Conservation (phyloP, 2,888 invertebrate genomes). For the Chaetoderma sp. region DNA sequence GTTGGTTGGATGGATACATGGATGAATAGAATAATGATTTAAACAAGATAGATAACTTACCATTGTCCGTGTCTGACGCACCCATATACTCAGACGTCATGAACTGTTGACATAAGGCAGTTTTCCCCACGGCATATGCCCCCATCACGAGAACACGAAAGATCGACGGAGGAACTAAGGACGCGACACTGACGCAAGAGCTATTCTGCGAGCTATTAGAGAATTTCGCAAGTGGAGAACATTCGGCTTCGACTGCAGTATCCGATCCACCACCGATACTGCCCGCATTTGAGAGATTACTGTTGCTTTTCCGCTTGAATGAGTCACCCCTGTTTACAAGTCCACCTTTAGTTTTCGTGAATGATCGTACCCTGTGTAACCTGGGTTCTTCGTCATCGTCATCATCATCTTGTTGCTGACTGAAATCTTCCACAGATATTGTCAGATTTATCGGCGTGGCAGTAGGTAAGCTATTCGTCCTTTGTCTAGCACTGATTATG, state of each 20-base stretch:
- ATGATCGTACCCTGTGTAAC: constrained; percentile 86
- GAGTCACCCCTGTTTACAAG: constrained; percentile 94
- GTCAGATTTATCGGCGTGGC: constrained; percentile 12
- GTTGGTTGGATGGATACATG: no score
- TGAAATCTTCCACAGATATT: constrained; percentile 29
- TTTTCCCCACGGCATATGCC: constrained; percentile 78
- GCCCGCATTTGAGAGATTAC: constrained; percentile 80
- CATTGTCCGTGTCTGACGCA: constrained; percentile 78
- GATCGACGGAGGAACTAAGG: constrained; percentile 47
- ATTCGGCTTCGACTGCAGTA: constrained; percentile 1
- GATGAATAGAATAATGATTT: no score
- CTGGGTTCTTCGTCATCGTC: constrained; percentile 19
- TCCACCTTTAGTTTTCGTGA: constrained; percentile 92
- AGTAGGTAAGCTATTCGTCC: constrained; percentile 51
- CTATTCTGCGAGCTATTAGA: constrained; percentile 78
- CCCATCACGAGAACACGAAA: constrained; percentile 78
- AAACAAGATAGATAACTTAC: no score
- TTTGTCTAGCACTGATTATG: constrained; percentile 33
- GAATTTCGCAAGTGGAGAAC: neutral
- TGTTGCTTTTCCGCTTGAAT: constrained; percentile 86
- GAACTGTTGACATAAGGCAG: constrained; percentile 79
- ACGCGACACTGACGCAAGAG: constrained; percentile 69
- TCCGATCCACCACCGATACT: constrained; percentile 71
- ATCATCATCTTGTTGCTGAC: constrained; percentile 26
- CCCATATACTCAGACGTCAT: constrained; percentile 80